Conservation (phyloP, 35 echinoderm and acorn worm species). For the Apostichopus parvimensis region DNA sequence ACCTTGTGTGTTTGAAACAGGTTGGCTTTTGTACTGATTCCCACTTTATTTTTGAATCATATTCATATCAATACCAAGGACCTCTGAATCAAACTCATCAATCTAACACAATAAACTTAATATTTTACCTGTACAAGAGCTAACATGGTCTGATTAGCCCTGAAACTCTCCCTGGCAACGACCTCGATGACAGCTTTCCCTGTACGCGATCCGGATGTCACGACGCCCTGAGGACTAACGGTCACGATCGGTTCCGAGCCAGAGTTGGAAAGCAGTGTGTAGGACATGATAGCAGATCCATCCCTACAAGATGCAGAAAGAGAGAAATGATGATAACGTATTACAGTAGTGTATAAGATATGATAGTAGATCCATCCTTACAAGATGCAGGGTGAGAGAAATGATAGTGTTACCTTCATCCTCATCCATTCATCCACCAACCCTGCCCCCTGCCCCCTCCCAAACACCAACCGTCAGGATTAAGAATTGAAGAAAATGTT, state of each 20-base stretch:
- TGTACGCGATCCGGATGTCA: conserved; percentile 61
- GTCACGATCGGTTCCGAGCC: conserved; percentile 48
- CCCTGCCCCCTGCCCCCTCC: too few species aligned
- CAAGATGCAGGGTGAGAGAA: background rate
- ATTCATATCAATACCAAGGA: too few species aligned
- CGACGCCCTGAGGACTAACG: conserved; percentile 72
- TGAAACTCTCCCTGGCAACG: conserved; percentile 79
- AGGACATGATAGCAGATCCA: conserved; percentile 87
- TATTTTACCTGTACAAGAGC: conserved; percentile 50
- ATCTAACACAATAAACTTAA: background rate
- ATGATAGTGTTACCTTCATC: too few species aligned
- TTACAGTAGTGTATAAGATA: conserved; percentile 77
- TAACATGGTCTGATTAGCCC: conserved; percentile 83
- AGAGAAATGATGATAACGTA: too few species aligned
- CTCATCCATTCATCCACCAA: too few species aligned
- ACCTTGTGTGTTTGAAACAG: too few species aligned
- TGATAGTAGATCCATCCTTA: conserved; percentile 84
- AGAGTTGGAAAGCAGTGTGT: conserved; percentile 52
- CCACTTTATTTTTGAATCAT: too few species aligned
- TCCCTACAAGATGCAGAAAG: conserved; percentile 36
- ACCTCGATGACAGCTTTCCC: conserved; percentile 82
- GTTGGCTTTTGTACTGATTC: too few species aligned
- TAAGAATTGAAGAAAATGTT: too few species aligned
- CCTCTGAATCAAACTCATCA: too few species aligned
- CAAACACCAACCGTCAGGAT: too few species aligned